phyloP scores from a whole-genome alignment of 2,113 vertebrate genomes.

The Alligator sinensis region DNA sequence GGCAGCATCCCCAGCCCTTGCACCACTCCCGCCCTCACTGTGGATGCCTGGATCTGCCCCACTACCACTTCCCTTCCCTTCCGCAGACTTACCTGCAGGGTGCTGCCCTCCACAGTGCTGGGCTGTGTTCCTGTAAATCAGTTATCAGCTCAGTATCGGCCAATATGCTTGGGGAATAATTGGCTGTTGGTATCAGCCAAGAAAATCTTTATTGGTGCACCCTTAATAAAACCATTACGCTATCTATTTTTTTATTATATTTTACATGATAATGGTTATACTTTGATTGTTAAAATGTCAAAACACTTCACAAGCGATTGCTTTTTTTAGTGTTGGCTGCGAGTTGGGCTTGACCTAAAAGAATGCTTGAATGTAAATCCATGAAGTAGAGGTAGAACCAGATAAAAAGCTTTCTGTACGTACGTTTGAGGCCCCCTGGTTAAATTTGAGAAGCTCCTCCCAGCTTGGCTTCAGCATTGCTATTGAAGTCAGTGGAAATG shows the following conservation, averaged over 20 bases:
- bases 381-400: not conserved
- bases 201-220: too few species aligned
- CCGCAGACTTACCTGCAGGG: too few species aligned
- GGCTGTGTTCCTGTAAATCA: too few species aligned
- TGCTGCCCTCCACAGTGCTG: too few species aligned
- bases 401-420: not conserved
- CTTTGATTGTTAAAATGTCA: not conserved
- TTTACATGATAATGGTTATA: not conserved
- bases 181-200: too few species aligned
- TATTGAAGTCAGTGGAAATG: not conserved
- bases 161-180: too few species aligned
- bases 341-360: not conserved
- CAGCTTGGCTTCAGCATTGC: not conserved
- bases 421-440: not conserved
- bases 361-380: not conserved
- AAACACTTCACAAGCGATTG: not conserved
- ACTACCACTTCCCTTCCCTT: too few species aligned
- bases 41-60: too few species aligned
- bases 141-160: too few species aligned
- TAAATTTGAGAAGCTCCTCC: not conserved
- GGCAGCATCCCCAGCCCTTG: too few species aligned
- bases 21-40: too few species aligned
- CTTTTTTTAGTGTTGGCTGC: not conserved
- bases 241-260: rapidly evolving
- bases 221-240: not conserved